Percentiles rank a stretch among this genome's conserved stretches.
Conservation (phyloP, 2,113 vertebrate genomes). For the Corvus cornix region DNA sequence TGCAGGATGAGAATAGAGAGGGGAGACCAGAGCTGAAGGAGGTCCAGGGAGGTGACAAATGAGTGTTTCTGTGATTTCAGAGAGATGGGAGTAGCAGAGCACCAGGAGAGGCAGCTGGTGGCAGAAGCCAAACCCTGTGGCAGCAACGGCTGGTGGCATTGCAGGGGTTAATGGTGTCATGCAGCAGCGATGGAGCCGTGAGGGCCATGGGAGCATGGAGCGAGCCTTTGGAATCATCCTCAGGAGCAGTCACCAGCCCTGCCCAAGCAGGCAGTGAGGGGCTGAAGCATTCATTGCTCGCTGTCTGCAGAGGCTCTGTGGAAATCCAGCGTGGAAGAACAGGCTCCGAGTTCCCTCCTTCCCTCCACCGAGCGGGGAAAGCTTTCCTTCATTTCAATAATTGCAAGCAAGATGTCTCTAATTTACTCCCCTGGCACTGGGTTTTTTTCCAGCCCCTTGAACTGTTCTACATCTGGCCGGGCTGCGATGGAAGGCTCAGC, state of each 20-base stretch:
- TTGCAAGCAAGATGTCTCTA: background rate
- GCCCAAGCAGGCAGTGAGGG: background rate
- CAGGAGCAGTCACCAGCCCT: background rate
- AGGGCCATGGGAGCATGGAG: background rate
- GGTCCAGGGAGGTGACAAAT: background rate
- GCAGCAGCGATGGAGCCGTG: background rate
- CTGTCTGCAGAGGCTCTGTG: background rate
- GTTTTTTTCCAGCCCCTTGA: background rate
- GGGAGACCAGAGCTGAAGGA: background rate
- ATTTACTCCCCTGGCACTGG: constrained; percentile 1
- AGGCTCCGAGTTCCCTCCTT: background rate
- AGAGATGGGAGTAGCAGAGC: background rate
- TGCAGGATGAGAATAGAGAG: background rate
- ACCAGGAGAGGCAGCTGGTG: background rate
- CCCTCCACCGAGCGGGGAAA: background rate
- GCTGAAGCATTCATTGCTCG: background rate
- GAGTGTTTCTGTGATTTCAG: background rate
- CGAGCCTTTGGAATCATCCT: background rate
- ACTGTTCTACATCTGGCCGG: background rate
- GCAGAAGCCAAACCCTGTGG: background rate
- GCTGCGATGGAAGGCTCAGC: background rate
- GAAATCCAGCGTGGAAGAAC: background rate
- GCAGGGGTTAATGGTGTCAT: constrained; percentile 3
- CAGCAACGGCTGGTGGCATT: background rate
- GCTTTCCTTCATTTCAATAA: background rate